A percentile compares a stretch with the other conserved stretches of the same genome.
phyloP scores from a whole-genome alignment of 2,797 vertebrate species.

The Gila robusta region DNA sequence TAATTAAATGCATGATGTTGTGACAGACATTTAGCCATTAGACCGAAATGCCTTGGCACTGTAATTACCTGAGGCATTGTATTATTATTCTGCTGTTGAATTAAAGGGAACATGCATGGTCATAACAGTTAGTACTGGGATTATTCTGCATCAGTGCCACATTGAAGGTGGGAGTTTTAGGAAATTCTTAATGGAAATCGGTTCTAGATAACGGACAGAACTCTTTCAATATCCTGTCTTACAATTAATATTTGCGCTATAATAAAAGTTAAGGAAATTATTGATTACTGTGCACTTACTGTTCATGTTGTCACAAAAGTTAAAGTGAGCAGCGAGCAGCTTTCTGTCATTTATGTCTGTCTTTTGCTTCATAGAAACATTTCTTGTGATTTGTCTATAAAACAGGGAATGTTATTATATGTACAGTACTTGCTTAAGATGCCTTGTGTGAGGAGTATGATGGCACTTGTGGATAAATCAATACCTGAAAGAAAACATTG shows the following conservation, averaged over 20 bases:
- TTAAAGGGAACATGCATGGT: slow-evolving; percentile 27
- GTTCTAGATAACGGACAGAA: not conserved
- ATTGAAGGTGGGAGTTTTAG: not conserved
- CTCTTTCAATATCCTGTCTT: slow-evolving; percentile 14
- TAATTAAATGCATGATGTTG: slow-evolving; percentile 11
- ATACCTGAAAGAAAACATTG: not conserved
- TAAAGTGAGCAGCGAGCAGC: not conserved
- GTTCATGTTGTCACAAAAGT: not conserved
- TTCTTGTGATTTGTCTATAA: slow-evolving; percentile 21
- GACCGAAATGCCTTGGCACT: slow-evolving; percentile 8
- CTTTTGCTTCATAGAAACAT: not conserved
- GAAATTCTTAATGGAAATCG: not conserved
- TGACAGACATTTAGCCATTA: slow-evolving; percentile 13
- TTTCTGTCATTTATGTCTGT: not conserved
- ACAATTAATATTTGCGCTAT: not conserved
- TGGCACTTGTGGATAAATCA: slow-evolving; percentile 38
- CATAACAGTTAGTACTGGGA: not conserved
- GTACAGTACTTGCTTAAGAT: slow-evolving; percentile 22
- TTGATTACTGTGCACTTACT: not conserved
- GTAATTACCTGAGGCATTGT: not conserved
- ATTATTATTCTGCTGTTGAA: not conserved
- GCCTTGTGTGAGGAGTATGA: slow-evolving; percentile 9
- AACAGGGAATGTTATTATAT: slow-evolving; percentile 34
- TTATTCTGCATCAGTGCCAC: slow-evolving; percentile 15
- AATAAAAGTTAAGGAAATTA: not conserved